Base-by-base conservation (phyloP, 2,113 vertebrate species). In the Atractosteus spatula region DNA sequence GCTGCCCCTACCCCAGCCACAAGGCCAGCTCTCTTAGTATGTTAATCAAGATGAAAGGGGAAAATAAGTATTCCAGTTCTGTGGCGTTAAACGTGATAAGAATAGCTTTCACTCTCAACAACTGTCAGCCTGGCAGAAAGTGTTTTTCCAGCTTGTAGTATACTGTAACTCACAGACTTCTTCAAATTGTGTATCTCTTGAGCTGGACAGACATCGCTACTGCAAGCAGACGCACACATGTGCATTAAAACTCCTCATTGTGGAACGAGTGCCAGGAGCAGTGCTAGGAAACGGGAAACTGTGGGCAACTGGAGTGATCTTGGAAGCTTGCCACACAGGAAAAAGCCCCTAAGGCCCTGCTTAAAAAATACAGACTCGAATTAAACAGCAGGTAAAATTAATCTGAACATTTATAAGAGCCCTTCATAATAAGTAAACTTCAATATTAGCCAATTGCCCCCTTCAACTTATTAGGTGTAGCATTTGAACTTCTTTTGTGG, bases 1-100 rank as follows among this genome's bases (percentile, higher is more conserved):
- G 12, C 42, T 42, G 55, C 42, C 16, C 63, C 41, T 41, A 10
- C 71, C 59, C 43, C 14, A 3, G 55, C 47, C 17, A 29, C 17
- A 29, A 29, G 17, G 17, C 17, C 17, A 29, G 17, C 17, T 29
- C 17, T 29, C 17, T 29, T 29, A 29, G 17, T 64, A 73, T 66
- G 59, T 66, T 73, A 73, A 73, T 73, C 55, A 44, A 17, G 12
- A 55, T 59, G 68, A 68, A 68, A 43, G 44, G 16, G 13, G 72
- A 68, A 29, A 65, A 73, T 73, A 57, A 68, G 68, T 73, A 62
- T 68, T 68, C 61, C 54, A 68, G 17, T 55, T 1, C 7, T 16
- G 14, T 6, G 59, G 13, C 59, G 14, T 62, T 59, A 59, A 14
- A 59, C 3, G 14, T 59, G 14, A 13, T 13, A 13, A 14, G 57